Evolutionary conservation across 1,140 invertebrate genomes (phyloP).

Genomic region (Ericerus pela): DNA sequence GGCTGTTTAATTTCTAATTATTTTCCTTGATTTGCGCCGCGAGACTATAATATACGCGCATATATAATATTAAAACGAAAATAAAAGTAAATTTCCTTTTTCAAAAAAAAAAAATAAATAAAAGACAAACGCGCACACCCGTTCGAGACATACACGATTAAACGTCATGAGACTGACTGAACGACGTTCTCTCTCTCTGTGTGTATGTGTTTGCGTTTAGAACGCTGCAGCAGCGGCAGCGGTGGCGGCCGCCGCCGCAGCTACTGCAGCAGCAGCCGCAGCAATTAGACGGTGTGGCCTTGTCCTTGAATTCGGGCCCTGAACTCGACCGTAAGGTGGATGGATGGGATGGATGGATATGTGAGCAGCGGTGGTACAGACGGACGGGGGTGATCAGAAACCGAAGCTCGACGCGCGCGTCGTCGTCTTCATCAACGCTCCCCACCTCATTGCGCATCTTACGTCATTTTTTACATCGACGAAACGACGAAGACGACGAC

Average conservation of each 20-base stretch:
- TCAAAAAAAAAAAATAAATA: too few relatives aligned
- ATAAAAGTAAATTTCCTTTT: constrained; percentile 6
- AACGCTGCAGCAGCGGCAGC: too few relatives aligned
- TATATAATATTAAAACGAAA: constrained; percentile 7
- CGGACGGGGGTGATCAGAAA: background rate
- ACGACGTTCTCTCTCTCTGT: too few relatives aligned
- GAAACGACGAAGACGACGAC: too few relatives aligned
- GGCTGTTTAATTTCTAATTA: too few relatives aligned
- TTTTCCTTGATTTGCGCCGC: too few relatives aligned
- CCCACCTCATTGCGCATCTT: too few relatives aligned
- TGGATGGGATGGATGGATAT: too few relatives aligned
- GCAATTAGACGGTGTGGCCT: constrained; percentile 6
- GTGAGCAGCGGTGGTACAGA: background rate
- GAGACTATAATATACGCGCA: too few relatives aligned
- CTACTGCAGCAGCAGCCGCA: too few relatives aligned
- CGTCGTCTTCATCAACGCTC: too few relatives aligned
- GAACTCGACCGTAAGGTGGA: constrained; percentile 11
- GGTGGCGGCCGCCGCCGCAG: too few relatives aligned
- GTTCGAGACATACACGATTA: constrained; percentile 5
- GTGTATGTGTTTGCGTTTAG: constrained; percentile 10
- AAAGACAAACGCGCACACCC: constrained; percentile 3
- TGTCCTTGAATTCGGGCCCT: constrained; percentile 11
- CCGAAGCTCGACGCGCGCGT: constrained; percentile 7
- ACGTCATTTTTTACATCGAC: constrained; percentile 8
- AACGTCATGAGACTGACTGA: constrained; percentile 10